Evolutionary conservation across 2,888 invertebrate species (phyloP).

Genomic region (Cryptosula pallasiana): DNA sequence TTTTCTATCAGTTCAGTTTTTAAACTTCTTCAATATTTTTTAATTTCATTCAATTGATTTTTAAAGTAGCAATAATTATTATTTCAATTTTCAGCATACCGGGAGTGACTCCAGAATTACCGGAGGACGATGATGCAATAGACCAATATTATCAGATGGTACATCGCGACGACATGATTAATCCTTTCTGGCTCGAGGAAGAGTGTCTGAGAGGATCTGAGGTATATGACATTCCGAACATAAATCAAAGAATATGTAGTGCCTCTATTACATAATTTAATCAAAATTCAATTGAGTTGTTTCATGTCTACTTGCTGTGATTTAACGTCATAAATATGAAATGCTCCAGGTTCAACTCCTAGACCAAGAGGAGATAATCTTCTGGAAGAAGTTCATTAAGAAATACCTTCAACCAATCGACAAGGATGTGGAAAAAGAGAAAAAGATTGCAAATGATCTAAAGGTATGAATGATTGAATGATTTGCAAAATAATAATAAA

Average conservation of each 20-base stretch:
- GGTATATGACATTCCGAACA: too few relatives aligned
- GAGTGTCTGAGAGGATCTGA: constrained; percentile 63
- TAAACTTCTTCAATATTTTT: too few relatives aligned
- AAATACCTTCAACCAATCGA: constrained; percentile 91
- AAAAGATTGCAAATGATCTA: constrained; percentile 26
- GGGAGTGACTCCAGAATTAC: constrained; percentile 13
- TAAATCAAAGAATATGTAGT: too few relatives aligned
- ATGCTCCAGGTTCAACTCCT: constrained; percentile 88
- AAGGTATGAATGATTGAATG: too few relatives aligned
- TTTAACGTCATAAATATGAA: too few relatives aligned
- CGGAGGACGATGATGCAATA: constrained; percentile 16
- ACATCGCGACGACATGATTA: constrained; percentile 76
- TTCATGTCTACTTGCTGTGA: too few relatives aligned
- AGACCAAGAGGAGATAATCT: constrained; percentile 73
- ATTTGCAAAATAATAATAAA: too few relatives aligned
- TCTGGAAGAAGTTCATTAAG: constrained; percentile 87
- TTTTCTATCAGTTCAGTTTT: too few relatives aligned
- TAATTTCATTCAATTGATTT: too few relatives aligned
- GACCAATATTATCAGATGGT: constrained; percentile 61
- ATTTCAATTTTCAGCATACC: background rate
- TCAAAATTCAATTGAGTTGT: too few relatives aligned
- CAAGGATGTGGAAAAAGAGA: constrained; percentile 68
- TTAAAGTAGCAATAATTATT: too few relatives aligned
- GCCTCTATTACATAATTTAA: too few relatives aligned
- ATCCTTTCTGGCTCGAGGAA: constrained; percentile 90